Conservation (phyloP, 2,888 invertebrate genomes). For the Antheraea assamensis region DNA sequence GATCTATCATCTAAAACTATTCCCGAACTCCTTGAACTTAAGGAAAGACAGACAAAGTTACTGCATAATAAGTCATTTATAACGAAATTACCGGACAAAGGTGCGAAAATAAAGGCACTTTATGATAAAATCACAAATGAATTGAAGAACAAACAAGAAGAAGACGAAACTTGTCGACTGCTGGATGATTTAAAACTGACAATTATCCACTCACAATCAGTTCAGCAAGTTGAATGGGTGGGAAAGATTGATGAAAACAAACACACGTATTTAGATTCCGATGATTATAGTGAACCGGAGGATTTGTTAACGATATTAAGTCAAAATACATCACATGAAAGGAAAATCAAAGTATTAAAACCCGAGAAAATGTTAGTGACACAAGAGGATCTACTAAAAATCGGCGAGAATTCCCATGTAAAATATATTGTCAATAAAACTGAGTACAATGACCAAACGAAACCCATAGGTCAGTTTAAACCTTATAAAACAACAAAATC, state of each 20-base stretch:
- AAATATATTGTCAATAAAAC: conserved; percentile 80
- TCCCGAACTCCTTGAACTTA: conserved; percentile 76
- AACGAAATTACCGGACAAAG: conserved; percentile 82
- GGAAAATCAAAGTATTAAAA: conserved; percentile 68
- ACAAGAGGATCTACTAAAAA: conserved; percentile 73
- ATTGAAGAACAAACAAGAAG: conserved; percentile 73
- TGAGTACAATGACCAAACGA: conserved; percentile 60
- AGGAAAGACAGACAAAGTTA: conserved; percentile 81
- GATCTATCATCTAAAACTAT: conserved; percentile 72
- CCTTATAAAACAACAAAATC: conserved; percentile 82
- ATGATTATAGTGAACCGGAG: conserved; percentile 83
- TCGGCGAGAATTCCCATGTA: conserved; percentile 74
- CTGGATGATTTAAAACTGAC: conserved; percentile 76
- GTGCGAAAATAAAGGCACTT: conserved; percentile 78
- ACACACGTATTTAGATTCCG: conserved; percentile 73
- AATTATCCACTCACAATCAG: conserved; percentile 63
- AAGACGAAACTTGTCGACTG: conserved; percentile 75
- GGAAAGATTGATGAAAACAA: conserved; percentile 62
- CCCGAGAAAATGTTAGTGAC: conserved; percentile 77
- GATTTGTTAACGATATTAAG: conserved; percentile 83
- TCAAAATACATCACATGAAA: conserved; percentile 76
- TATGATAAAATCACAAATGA: conserved; percentile 71
- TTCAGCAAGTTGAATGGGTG: conserved; percentile 84
- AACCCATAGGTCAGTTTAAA: conserved; percentile 71
- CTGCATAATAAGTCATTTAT: conserved; percentile 78